A percentile compares a stretch with the other conserved stretches of the same genome.
These are phyloP conservation scores for Decapterus maruadsi DNA, from an alignment of 2,797 vertebrate genomes.

Conservation along the genomic window DNA sequence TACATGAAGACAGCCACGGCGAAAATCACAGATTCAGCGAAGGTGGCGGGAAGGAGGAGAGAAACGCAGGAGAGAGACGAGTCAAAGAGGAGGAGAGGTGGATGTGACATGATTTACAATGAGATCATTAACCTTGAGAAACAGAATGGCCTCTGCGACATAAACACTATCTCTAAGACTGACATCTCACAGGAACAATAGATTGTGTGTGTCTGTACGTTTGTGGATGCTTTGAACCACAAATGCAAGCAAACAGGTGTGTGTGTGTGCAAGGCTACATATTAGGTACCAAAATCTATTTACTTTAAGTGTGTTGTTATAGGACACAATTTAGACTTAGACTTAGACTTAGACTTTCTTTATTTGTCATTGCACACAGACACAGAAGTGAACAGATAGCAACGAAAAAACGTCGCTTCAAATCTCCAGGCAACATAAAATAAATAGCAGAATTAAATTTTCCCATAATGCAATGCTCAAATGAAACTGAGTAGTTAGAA, in stretches of 20 bases:
- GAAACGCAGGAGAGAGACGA: constrained; percentile 9
- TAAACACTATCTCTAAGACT: constrained; percentile 73
- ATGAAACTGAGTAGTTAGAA: no score
- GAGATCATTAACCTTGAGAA: constrained; percentile 88
- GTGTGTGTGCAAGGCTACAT: no score
- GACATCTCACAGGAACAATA: constrained; percentile 66
- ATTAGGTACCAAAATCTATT: background rate
- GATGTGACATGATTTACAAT: constrained; percentile 87
- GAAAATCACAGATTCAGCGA: constrained; percentile 61
- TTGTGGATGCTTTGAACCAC: constrained; percentile 24
- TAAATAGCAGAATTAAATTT: no score
- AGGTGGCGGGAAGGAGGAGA: constrained; percentile 35
- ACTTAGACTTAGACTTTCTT: no score
- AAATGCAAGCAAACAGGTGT: background rate
- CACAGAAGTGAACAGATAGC: no score
- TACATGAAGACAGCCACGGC: constrained; percentile 34
- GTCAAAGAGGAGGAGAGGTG: constrained; percentile 15
- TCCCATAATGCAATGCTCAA: background rate
- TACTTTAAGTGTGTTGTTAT: background rate
- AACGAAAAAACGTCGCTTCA: no score
- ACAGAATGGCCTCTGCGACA: constrained; percentile 65
- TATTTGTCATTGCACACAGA: no score
- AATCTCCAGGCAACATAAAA: no score
- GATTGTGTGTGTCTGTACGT: constrained; percentile 1
- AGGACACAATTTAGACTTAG: background rate